Conservation (phyloP, 2,797 vertebrate species). For the Falco rusticolus region DNA sequence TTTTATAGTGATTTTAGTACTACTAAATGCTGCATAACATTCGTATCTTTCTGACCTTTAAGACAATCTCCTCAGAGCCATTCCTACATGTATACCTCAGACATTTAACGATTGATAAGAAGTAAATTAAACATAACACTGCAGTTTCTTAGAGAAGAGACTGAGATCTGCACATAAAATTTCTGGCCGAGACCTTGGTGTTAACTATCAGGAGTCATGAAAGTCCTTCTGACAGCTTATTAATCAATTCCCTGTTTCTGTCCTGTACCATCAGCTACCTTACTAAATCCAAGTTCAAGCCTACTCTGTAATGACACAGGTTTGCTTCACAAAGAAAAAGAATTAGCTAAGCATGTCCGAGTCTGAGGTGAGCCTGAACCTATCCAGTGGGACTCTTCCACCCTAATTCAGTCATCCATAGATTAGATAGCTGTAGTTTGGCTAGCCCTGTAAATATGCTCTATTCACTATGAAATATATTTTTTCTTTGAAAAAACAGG, state of each 20-base stretch:
- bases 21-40: not conserved
- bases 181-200: not conserved
- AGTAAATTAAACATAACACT: not conserved
- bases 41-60: not conserved
- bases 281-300: not conserved
- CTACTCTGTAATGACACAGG: not conserved
- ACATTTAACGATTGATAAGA: not conserved
- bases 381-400: not conserved
- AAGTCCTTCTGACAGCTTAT: not conserved
- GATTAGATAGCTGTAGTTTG: not conserved
- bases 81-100: not conserved
- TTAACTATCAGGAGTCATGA: not conserved
- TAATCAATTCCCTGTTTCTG: not conserved
- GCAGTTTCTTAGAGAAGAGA: not conserved
- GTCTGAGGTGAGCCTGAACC: not conserved
- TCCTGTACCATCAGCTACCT: not conserved
- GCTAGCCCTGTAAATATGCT: not conserved
- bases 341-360: not conserved
- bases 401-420: not conserved
- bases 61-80: not conserved
- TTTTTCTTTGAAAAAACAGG: not conserved
- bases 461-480: not conserved
- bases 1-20: not conserved
- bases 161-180: not conserved
- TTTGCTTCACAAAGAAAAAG: not conserved